Percentiles rank a stretch among this genome's conserved stretches.
Evolutionary conservation across 2,888 invertebrate species (phyloP).

Genomic region (Napeogenes inachia): DNA sequence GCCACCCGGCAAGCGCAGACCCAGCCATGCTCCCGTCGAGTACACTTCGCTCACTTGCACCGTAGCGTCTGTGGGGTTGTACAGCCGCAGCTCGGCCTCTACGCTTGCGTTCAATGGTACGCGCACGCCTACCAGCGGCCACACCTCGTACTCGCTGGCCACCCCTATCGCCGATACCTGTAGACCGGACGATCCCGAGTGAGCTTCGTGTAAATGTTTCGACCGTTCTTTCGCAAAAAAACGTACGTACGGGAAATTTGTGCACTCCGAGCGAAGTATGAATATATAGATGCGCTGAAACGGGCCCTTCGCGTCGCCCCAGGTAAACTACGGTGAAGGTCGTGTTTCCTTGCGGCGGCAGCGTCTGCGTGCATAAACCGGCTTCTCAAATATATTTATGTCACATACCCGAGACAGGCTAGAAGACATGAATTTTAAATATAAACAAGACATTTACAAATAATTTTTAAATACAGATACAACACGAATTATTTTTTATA

Average conservation of each 20-base stretch:
- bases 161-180: conserved; percentile 91
- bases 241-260: conserved; percentile 83
- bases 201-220: background rate
- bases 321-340: conserved; percentile 97
- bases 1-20: conserved; percentile 90
- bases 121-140: conserved; percentile 92
- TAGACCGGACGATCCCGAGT: conserved; percentile 9
- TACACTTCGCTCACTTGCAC: conserved; percentile 86
- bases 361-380: conserved; percentile 75
- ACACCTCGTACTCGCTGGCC: conserved; percentile 93
- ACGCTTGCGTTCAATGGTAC: conserved; percentile 95
- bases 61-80: conserved; percentile 93
- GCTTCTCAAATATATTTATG: background rate
- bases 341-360: conserved; percentile 94
- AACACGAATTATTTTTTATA: background rate
- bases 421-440: background rate
- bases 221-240: background rate
- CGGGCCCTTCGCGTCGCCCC: conserved; percentile 92
- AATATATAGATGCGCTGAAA: conserved; percentile 92
- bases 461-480: background rate
- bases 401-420: background rate
- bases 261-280: conserved; percentile 96
- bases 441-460: background rate
- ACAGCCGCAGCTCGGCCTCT: conserved; percentile 91
- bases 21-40: conserved; percentile 94